A percentile compares a stretch with the other conserved stretches of the same genome.
These are phyloP conservation scores for Noctilio leporinus DNA, from an alignment of 2,113 vertebrate genomes.

Conservation along the genomic window DNA sequence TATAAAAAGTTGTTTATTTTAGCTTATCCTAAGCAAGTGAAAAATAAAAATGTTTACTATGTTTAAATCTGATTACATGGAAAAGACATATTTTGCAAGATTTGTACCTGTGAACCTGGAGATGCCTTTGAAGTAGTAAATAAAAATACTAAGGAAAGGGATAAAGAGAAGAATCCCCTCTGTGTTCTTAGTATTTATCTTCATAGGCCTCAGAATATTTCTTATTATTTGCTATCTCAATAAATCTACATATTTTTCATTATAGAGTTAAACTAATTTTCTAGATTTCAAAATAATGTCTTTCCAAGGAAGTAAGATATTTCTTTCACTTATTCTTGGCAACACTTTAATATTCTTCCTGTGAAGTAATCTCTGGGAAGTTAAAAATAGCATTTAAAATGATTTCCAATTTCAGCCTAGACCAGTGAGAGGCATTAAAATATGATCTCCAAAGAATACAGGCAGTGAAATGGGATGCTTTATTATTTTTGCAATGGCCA, in stretches of 20 bases:
- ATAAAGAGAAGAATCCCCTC: not conserved
- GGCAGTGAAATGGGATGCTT: conserved; percentile 14
- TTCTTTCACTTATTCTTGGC: conserved; percentile 40
- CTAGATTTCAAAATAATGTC: not conserved
- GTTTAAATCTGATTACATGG: not conserved
- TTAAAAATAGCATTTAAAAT: conserved; percentile 46
- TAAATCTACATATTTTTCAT: not conserved
- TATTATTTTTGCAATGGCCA: conserved; percentile 43
- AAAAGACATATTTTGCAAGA: not conserved
- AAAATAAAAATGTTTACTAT: not conserved
- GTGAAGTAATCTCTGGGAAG: conserved; percentile 15
- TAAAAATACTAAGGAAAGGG: not conserved
- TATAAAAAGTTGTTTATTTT: not conserved
- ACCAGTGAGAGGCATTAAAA: not conserved
- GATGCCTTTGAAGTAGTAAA: not conserved
- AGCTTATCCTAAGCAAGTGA: not conserved
- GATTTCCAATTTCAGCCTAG: not conserved
- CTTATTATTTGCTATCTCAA: not conserved
- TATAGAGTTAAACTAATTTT: conserved; percentile 15
- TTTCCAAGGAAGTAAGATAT: conserved; percentile 19
- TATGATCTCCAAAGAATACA: conserved; percentile 28
- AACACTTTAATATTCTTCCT: conserved; percentile 28
- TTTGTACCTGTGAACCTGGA: not conserved
- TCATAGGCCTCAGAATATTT: not conserved
- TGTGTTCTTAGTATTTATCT: not conserved